Percentiles rank a stretch among this genome's conserved stretches.
Conservation (phyloP, 2,113 vertebrate genomes). For the Corapipo altera region DNA sequence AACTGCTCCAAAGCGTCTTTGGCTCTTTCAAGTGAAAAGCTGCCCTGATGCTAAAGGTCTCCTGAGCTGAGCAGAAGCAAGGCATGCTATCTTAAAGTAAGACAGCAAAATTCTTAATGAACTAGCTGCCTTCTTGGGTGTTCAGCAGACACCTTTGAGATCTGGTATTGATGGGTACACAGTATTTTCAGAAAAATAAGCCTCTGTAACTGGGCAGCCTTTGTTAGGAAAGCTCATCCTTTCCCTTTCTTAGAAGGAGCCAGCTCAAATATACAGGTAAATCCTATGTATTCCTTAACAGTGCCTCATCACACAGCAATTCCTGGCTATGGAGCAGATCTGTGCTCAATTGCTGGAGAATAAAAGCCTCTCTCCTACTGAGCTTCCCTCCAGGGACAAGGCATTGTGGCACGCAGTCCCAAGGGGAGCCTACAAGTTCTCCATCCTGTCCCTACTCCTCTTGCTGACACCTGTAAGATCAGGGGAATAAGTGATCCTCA, state of each 20-base stretch:
- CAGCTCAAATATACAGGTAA: not conserved
- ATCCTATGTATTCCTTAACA: not conserved
- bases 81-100: not conserved
- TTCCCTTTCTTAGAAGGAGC: not conserved
- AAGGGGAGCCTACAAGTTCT: not conserved
- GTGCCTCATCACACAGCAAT: not conserved
- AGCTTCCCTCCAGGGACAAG: not conserved
- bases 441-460: not conserved
- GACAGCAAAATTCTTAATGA: not conserved
- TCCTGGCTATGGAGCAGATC: not conserved
- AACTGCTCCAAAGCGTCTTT: not conserved
- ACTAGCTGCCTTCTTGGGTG: not conserved
- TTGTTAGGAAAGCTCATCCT: not conserved
- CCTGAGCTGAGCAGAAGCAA: not conserved
- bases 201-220: not conserved
- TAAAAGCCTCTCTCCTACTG: not conserved
- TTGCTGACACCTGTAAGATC: not conserved
- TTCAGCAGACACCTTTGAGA: not conserved
- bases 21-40: not conserved
- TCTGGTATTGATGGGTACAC: not conserved
- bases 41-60: not conserved
- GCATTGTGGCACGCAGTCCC: not conserved
- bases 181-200: not conserved
- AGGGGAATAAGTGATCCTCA: not conserved
- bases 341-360: not conserved